Conservation (phyloP, 2,113 vertebrate species). For the Epinephelus lanceolatus region DNA sequence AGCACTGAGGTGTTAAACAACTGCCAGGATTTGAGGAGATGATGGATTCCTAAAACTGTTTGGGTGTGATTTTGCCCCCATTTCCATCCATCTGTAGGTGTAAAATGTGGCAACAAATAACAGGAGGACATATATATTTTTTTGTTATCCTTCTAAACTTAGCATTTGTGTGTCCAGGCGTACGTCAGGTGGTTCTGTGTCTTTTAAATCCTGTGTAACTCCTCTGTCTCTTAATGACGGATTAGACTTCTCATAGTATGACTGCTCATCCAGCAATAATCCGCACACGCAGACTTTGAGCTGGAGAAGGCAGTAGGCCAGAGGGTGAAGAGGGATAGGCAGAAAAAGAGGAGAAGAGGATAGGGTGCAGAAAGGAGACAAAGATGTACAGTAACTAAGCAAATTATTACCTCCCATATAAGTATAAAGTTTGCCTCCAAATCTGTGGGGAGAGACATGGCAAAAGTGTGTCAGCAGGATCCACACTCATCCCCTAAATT, state of each 20-base stretch:
- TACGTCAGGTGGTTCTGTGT: conserved; percentile 44
- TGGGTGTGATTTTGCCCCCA: background rate
- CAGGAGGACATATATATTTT: background rate
- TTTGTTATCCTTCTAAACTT: conserved; percentile 13
- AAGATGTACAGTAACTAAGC: conserved; percentile 19
- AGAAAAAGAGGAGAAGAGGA: background rate
- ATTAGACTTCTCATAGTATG: conserved; percentile 75
- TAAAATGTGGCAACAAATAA: background rate
- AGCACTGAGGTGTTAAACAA: conserved; percentile 26
- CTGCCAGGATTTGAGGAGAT: background rate
- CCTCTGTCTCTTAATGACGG: conserved; percentile 72
- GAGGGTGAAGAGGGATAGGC: conserved; percentile 32
- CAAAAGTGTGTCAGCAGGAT: conserved; percentile 27
- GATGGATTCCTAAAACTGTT: background rate
- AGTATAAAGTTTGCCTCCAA: conserved; percentile 30
- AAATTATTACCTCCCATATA: conserved; percentile 31
- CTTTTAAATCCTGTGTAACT: conserved; percentile 67
- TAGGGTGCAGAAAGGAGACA: background rate
- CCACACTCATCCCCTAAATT: conserved; percentile 14
- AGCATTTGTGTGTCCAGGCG: conserved; percentile 33
- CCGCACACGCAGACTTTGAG: conserved; percentile 51
- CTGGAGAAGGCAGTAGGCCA: conserved; percentile 53
- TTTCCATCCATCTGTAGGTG: conserved; percentile 2
- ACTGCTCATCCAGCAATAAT: conserved; percentile 78
- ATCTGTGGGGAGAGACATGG: conserved; percentile 13